Percentiles rank a stretch among this genome's conserved stretches.
Evolutionary conservation across 2,797 vertebrate species (phyloP).

Genomic region (Hippoglossus hippoglossus): DNA sequence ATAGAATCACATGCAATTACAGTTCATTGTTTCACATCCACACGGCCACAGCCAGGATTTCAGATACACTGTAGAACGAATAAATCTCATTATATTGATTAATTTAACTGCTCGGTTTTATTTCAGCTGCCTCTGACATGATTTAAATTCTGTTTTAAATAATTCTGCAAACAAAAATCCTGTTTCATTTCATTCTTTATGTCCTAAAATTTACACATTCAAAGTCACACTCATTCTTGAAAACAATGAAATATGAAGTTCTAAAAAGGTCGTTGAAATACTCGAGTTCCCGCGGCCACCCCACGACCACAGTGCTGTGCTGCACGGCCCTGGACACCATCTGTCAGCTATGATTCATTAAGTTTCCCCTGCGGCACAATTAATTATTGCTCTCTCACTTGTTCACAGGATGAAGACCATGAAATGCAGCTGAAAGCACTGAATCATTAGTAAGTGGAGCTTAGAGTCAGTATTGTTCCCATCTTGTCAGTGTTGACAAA

Average conservation of each 20-base stretch:
- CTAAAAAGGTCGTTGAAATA: no score
- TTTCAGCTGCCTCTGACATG: not conserved
- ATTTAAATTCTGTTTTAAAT: not conserved
- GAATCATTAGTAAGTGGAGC: not conserved
- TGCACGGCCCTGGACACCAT: not conserved
- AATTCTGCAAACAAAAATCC: not conserved
- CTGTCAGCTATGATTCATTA: constrained; percentile 6
- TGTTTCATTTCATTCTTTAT: no score
- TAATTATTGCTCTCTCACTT: not conserved
- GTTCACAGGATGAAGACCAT: not conserved
- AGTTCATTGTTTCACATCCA: not conserved
- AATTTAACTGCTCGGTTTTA: not conserved
- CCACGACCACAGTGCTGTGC: not conserved
- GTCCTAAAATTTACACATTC: no score
- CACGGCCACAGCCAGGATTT: not conserved
- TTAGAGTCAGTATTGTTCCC: not conserved
- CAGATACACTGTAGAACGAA: not conserved
- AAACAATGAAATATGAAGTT: no score
- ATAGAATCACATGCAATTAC: not conserved
- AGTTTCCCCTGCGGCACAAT: not conserved
- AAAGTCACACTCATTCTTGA: no score
- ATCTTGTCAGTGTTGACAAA: not conserved
- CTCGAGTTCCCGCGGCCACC: no score
- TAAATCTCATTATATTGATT: not conserved
- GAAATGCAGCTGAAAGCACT: not conserved